Percentiles rank a stretch among this genome's conserved stretches.
Conservation (phyloP, 2,888 invertebrate species). For the Choristoneura rosaceana region DNA sequence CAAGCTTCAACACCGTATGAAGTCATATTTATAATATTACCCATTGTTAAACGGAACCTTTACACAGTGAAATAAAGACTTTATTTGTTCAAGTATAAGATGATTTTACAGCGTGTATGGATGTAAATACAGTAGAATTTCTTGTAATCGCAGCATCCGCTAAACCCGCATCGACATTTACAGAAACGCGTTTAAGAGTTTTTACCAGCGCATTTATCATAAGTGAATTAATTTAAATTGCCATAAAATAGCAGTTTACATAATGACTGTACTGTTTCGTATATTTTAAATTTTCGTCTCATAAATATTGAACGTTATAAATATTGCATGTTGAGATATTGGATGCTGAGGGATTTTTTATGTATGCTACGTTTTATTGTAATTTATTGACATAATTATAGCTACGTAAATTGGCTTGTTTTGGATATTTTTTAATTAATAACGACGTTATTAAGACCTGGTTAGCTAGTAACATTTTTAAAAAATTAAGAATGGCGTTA, state of each 20-base stretch:
- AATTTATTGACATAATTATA: constrained; percentile 30
- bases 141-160: constrained; percentile 68
- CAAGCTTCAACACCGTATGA: constrained; percentile 60
- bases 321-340: constrained; percentile 58
- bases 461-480: background rate
- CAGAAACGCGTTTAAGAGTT: constrained; percentile 70
- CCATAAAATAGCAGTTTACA: constrained; percentile 76
- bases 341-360: constrained; percentile 8
- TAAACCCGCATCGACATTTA: constrained; percentile 70
- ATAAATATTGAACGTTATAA: constrained; percentile 66
- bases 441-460: background rate
- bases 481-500: background rate
- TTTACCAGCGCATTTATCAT: constrained; percentile 74
- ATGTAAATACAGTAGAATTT: constrained; percentile 56
- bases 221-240: constrained; percentile 82
- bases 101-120: constrained; percentile 38
- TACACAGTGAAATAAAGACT: constrained; percentile 44
- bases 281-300: constrained; percentile 52
- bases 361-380: constrained; percentile 19
- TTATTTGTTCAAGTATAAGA: constrained; percentile 44
- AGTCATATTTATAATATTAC: constrained; percentile 68
- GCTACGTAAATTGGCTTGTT: background rate
- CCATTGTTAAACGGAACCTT: constrained; percentile 55
- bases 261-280: constrained; percentile 67
- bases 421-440: background rate